Percentiles rank a stretch among this genome's conserved stretches.
Evolutionary conservation across 2,113 vertebrate genomes (phyloP).

Genomic region (Albula goreensis): DNA sequence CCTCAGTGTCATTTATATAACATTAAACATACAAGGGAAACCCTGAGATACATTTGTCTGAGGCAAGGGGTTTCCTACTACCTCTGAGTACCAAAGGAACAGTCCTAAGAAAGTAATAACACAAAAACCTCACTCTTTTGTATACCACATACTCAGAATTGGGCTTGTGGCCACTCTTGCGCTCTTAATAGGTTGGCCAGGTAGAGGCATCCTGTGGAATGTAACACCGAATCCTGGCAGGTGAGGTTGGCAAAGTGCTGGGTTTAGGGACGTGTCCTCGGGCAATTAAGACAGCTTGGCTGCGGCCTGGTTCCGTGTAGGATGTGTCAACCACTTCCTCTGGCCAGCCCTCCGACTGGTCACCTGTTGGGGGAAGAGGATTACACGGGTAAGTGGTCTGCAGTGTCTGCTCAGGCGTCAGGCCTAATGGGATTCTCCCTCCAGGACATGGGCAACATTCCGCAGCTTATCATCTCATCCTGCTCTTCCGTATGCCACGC

Average conservation of each 20-base stretch:
- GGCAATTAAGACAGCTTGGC: background rate
- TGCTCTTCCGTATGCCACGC: background rate
- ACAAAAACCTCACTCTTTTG: no score
- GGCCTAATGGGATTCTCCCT: conserved; percentile 16
- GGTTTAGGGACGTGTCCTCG: background rate
- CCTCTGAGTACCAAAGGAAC: no score
- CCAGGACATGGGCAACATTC: background rate
- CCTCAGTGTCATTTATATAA: no score
- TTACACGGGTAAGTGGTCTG: background rate
- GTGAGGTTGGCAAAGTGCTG: background rate
- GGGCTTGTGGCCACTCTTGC: no score
- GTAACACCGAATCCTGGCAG: background rate
- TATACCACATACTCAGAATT: no score
- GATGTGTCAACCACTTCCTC: background rate
- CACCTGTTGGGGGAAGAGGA: background rate
- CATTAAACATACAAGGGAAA: no score
- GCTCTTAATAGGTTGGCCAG: background rate
- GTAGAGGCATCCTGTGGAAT: background rate
- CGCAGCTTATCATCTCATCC: conserved; percentile 1
- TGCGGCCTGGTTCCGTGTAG: conserved; percentile 7
- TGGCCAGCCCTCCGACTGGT: background rate
- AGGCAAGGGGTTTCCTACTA: no score
- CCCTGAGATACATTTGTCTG: no score
- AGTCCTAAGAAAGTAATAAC: no score
- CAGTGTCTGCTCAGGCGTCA: background rate